Evolutionary conservation across 1,140 invertebrate species (phyloP).

Genomic region (Caenorhabditis tropicalis): DNA sequence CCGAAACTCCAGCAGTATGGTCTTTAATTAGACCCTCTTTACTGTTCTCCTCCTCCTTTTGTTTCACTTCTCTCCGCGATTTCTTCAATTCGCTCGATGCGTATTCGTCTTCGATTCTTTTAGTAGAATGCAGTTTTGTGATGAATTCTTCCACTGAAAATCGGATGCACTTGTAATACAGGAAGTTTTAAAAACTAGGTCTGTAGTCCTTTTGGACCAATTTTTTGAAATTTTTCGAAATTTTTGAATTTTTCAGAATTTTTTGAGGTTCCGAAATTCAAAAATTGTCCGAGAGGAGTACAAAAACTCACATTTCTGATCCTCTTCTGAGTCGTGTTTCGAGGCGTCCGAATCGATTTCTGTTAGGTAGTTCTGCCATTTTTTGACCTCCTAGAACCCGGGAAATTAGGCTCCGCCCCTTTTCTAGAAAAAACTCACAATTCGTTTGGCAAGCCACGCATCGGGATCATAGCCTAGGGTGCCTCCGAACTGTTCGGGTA

Average conservation of each 20-base stretch:
- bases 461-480: conserved; percentile 40
- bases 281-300: too few relatives aligned
- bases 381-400: conserved; percentile 2
- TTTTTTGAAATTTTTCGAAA: too few relatives aligned
- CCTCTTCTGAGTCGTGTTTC: not conserved
- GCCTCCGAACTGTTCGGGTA: conserved; percentile 52
- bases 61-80: conserved; percentile 36
- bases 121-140: not conserved
- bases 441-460: conserved; percentile 44
- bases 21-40: conserved; percentile 35
- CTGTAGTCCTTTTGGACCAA: too few relatives aligned
- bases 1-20: conserved; percentile 42
- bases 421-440: not conserved
- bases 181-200: too few relatives aligned
- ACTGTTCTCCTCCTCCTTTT: conserved; percentile 32
- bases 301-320: not conserved
- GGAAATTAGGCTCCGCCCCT: not conserved
- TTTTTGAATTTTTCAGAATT: too few relatives aligned
- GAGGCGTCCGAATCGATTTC: not conserved
- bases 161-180: too few relatives aligned
- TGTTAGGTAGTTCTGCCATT: conserved; percentile 10
- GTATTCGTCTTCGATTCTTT: conserved; percentile 7
- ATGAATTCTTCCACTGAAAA: conserved; percentile 34
- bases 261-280: too few relatives aligned
- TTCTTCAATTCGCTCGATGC: not conserved